Conservation (phyloP, 2,113 vertebrate genomes). For the Oreochromis niloticus region DNA sequence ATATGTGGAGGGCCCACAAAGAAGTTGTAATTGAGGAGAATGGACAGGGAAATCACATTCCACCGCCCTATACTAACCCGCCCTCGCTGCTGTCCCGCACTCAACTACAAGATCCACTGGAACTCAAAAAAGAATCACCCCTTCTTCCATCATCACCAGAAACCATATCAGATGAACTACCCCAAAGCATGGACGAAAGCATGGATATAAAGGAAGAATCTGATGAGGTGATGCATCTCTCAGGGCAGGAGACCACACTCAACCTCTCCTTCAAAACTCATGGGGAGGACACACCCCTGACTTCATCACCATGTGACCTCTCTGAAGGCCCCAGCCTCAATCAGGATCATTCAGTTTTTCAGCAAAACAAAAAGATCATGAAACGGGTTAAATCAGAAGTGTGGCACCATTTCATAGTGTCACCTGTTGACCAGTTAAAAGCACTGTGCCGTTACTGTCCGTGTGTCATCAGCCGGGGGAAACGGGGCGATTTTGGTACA, state of each 20-base stretch:
- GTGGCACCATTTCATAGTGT: conserved; percentile 92
- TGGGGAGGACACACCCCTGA: conserved; percentile 65
- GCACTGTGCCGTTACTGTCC: conserved; percentile 89
- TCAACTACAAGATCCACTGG: conserved; percentile 70
- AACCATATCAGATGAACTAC: conserved; percentile 69
- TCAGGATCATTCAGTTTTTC: conserved; percentile 78
- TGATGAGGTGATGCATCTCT: conserved; percentile 70
- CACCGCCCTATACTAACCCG: conserved; percentile 80
- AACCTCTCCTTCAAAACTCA: conserved; percentile 76
- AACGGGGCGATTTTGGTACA: conserved; percentile 90
- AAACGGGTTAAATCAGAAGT: conserved; percentile 92
- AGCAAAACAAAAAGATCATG: conserved; percentile 92
- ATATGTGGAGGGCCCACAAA: conserved; percentile 96
- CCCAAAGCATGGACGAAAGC: conserved; percentile 54
- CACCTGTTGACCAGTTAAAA: conserved; percentile 86
- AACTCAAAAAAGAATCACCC: conserved; percentile 70
- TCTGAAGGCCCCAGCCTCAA: conserved; percentile 62
- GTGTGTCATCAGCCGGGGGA: conserved; percentile 89
- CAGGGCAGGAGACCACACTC: conserved; percentile 67
- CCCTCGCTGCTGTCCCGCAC: conserved; percentile 82
- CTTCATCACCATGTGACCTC: conserved; percentile 76
- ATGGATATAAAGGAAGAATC: conserved; percentile 73
- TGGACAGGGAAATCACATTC: conserved; percentile 82
- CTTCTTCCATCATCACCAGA: conserved; percentile 80
- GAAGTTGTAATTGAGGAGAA: conserved; percentile 95